Evolutionary conservation across 1,140 invertebrate species (phyloP), one percentile per base, ranked within the genome.

Genomic region (Tetraneura akinire): DNA sequence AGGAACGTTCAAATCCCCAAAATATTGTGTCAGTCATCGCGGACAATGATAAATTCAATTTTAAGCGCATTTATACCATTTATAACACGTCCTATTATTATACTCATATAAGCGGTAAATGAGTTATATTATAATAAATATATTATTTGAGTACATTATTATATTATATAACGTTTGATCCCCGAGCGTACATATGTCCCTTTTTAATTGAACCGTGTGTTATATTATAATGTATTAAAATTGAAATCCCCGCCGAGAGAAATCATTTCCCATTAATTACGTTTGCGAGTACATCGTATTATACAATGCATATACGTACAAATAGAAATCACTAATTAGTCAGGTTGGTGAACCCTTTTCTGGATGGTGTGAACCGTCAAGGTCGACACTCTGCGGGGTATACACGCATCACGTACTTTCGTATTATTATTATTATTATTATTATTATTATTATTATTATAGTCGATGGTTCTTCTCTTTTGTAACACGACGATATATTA

Each of bases 281-380:
- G 21, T n/a, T n/a, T n/a, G n/a, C n/a, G n/a, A n/a, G n/a, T 53
- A 14, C 14, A 3, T 37, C 8, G 32, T 37, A 37, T 8, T 8
- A n/a, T n/a, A n/a, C 8, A n/a, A 53, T 6, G 4, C 8, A 53
- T n/a, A n/a, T n/a, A n/a, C 51, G 5, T 8, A 53, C 42, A n/a
- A 47, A 47, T 47, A 70, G 45, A 70, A 70, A 1, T 47, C 23
- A 14, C 42, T 47, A 70, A 47, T 70, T 45, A 70, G 32, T 70
- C 66, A n/a, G 66, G 66, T 70, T 47, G 66, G 66, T 70, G 66
- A 70, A 70, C 66, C 66, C 66, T 23, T 70, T 70, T 76, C 8
- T 9, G 53, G 18, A 21, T 26, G 13, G 37, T 70, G 66, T 26
- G 37, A 47, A 13, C 47, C 29, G 73, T 57, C 73, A 57, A 76